A percentile compares a stretch with the other conserved stretches of the same genome.
These are phyloP conservation scores for Drosophila eohydei DNA, from an alignment of 2,888 invertebrate species.

Conservation along the genomic window DNA sequence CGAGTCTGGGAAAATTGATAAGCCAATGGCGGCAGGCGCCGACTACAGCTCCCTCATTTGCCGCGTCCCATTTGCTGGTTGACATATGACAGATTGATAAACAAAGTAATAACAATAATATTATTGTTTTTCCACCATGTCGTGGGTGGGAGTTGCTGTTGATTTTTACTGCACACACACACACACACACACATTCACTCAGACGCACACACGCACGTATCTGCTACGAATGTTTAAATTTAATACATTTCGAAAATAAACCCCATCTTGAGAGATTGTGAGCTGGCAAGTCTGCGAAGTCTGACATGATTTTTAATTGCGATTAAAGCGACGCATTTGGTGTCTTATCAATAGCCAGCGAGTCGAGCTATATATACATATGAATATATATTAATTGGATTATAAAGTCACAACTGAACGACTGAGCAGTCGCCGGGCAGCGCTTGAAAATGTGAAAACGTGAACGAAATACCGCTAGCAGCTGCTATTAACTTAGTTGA, in stretches of 20 bases:
- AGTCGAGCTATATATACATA: not conserved
- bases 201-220: constrained; percentile 37
- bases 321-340: constrained; percentile 40
- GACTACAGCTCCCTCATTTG: not conserved
- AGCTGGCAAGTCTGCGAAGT: constrained; percentile 13
- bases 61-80: constrained; percentile 19
- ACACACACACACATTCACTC: not conserved
- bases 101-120: constrained; percentile 64
- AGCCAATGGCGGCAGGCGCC: constrained; percentile 36
- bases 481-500: constrained; percentile 48
- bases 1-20: constrained; percentile 71
- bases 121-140: constrained; percentile 67
- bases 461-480: constrained; percentile 42
- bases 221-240: constrained; percentile 46
- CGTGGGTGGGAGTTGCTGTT: constrained; percentile 59
- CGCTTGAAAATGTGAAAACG: constrained; percentile 82
- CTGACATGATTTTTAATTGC: constrained; percentile 53
- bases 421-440: constrained; percentile 63
- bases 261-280: constrained; percentile 11
- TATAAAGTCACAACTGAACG: not conserved
- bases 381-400: constrained; percentile 6
- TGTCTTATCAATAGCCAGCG: constrained; percentile 46
- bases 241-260: constrained; percentile 57
- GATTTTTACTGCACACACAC: constrained; percentile 49
- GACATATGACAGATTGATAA: constrained; percentile 58